Percentiles rank a stretch among this genome's conserved stretches.
phyloP scores from a whole-genome alignment of 2,888 invertebrate species.

The Falcaria lacertinaria region DNA sequence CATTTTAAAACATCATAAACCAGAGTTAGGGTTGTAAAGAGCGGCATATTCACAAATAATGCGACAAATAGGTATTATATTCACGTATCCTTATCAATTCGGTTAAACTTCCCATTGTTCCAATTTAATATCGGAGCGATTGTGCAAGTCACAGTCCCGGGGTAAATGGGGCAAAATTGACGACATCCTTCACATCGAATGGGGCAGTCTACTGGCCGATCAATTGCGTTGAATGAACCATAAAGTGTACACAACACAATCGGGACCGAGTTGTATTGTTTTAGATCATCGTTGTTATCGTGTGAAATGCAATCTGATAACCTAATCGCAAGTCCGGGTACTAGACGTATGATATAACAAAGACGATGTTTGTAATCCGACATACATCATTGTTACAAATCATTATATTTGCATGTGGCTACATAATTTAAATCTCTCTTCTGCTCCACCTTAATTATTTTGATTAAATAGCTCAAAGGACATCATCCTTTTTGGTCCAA shows the following conservation, averaged over 20 bases:
- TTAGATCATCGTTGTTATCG: neutral
- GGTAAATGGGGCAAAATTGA: constrained; percentile 17
- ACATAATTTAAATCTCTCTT: too few relatives aligned
- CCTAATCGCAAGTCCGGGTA: neutral
- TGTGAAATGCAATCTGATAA: neutral
- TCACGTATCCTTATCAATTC: neutral
- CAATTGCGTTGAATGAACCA: constrained; percentile 23
- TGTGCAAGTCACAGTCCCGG: constrained; percentile 1
- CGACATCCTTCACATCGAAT: constrained; percentile 23
- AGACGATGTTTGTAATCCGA: neutral
- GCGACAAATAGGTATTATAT: too few relatives aligned
- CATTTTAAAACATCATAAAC: too few relatives aligned
- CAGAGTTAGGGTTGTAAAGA: too few relatives aligned
- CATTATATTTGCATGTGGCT: too few relatives aligned
- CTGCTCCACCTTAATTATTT: too few relatives aligned
- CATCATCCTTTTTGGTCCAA: too few relatives aligned
- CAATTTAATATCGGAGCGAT: neutral
- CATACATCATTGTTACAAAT: neutral
- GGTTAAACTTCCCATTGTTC: neutral
- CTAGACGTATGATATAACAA: neutral
- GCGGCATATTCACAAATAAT: too few relatives aligned
- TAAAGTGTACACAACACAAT: neutral
- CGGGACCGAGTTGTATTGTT: neutral
- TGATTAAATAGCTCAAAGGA: too few relatives aligned
- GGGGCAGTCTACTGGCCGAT: constrained; percentile 12